These are phyloP conservation scores for Periphyllus acericola DNA, from an alignment of 2,888 invertebrate genomes.

Conservation along the genomic window DNA sequence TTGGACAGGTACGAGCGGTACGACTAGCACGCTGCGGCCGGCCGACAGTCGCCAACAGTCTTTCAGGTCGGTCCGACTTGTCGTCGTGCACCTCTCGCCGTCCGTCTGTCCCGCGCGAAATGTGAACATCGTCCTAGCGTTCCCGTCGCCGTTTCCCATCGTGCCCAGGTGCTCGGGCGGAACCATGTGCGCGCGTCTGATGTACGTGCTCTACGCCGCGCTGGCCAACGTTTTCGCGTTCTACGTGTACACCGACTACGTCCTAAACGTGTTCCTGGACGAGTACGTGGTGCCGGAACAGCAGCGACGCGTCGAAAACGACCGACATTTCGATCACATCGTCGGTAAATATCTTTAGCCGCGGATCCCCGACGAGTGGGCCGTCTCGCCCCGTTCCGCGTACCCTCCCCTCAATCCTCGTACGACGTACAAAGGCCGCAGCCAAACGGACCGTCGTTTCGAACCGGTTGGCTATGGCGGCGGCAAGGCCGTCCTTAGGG, in stretches of 20 bases:
- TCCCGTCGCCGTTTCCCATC: not conserved
- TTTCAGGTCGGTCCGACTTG: no score
- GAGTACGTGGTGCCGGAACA: not conserved
- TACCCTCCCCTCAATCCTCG: no score
- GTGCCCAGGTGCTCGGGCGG: not conserved
- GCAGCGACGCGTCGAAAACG: not conserved
- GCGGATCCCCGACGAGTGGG: not conserved
- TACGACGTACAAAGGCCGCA: not conserved
- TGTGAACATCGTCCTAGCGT: not conserved
- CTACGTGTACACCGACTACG: constrained; percentile 5
- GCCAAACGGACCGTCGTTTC: no score
- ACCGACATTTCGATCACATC: constrained; percentile 47
- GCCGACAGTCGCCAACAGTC: no score
- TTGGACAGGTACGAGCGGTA: no score
- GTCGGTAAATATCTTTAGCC: constrained; percentile 66
- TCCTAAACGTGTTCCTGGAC: constrained; percentile 19
- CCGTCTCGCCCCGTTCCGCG: no score
- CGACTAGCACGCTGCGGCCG: no score
- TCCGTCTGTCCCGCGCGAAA: not conserved
- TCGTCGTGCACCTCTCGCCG: not conserved
- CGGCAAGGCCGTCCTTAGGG: no score
- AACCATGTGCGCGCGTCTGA: not conserved
- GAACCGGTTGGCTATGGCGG: no score
- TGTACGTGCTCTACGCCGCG: constrained; percentile 23
- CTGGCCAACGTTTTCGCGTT: constrained; percentile 26